A percentile compares a stretch with the other conserved stretches of the same genome.
These are phyloP conservation scores for Pygocentrus nattereri DNA, from an alignment of 2,797 vertebrate species.

Conservation along the genomic window DNA sequence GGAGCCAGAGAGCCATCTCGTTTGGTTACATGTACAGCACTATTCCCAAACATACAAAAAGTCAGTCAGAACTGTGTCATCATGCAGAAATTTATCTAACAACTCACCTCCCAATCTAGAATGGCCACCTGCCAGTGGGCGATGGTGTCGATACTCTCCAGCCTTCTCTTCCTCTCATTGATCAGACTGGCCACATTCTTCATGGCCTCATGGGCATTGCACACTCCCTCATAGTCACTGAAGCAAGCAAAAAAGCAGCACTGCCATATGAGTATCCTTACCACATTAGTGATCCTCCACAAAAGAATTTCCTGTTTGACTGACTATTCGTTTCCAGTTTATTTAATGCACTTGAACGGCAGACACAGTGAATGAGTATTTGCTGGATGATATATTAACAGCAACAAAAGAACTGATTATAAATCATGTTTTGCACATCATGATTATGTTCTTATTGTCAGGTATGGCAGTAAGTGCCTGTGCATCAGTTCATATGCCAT, in stretches of 20 bases:
- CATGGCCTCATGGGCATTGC: conserved; percentile 92
- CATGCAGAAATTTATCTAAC: neutral
- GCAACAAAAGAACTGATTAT: too few species aligned
- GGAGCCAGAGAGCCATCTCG: too few species aligned
- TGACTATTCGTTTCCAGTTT: neutral
- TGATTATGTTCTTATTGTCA: too few species aligned
- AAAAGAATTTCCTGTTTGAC: neutral
- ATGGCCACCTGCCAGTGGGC: conserved; percentile 97
- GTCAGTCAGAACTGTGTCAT: neutral
- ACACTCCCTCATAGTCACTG: conserved; percentile 90
- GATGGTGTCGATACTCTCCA: conserved; percentile 95
- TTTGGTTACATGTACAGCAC: too few species aligned
- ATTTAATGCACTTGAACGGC: neutral
- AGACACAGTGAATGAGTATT: too few species aligned
- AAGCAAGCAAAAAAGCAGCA: conserved; percentile 12
- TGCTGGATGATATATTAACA: too few species aligned
- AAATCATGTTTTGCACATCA: too few species aligned
- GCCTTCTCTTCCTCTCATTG: conserved; percentile 93
- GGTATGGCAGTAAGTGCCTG: too few species aligned
- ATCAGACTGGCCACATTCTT: conserved; percentile 97
- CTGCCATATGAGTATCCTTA: neutral
- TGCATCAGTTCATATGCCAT: too few species aligned
- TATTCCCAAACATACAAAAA: too few species aligned
- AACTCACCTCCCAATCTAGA: conserved; percentile 92
- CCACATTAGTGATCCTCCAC: neutral